phyloP scores from a whole-genome alignment of 2,797 vertebrate species.

The Sphenopsis melanotis region DNA sequence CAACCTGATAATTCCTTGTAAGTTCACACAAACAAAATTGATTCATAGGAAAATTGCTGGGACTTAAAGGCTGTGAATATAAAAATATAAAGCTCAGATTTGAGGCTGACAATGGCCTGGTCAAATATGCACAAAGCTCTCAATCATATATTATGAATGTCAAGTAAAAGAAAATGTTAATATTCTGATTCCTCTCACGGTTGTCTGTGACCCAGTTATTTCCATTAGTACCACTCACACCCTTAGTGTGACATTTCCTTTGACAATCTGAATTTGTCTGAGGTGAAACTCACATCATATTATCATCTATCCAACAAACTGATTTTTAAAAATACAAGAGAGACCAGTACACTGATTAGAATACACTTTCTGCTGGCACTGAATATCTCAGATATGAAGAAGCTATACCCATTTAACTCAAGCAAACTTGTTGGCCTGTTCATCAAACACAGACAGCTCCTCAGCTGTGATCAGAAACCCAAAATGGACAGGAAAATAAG shows the following conservation, averaged over 20 bases:
- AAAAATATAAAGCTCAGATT: background rate
- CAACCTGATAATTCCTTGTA: background rate
- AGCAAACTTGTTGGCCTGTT: background rate
- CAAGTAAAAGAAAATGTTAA: background rate
- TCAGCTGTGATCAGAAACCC: background rate
- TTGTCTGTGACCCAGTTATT: slow-evolving; percentile 11
- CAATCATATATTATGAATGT: background rate
- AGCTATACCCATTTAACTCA: background rate
- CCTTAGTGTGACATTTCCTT: slow-evolving; percentile 30
- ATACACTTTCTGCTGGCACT: background rate
- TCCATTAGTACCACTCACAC: slow-evolving; percentile 33
- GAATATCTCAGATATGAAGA: background rate
- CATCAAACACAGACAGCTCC: background rate
- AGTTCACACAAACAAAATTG: background rate
- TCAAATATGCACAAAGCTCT: background rate
- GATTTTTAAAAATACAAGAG: background rate
- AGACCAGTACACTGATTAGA: background rate
- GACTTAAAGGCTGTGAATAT: background rate
- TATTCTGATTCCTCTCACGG: slow-evolving; percentile 35
- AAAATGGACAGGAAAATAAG: background rate
- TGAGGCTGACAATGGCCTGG: background rate
- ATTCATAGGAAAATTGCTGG: background rate
- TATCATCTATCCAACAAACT: background rate
- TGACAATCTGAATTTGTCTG: slow-evolving; percentile 68
- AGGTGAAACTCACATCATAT: slow-evolving; percentile 39